These are phyloP conservation scores for Lacerta bilineata DNA, from an alignment of 2,797 vertebrate species.

Conservation along the genomic window DNA sequence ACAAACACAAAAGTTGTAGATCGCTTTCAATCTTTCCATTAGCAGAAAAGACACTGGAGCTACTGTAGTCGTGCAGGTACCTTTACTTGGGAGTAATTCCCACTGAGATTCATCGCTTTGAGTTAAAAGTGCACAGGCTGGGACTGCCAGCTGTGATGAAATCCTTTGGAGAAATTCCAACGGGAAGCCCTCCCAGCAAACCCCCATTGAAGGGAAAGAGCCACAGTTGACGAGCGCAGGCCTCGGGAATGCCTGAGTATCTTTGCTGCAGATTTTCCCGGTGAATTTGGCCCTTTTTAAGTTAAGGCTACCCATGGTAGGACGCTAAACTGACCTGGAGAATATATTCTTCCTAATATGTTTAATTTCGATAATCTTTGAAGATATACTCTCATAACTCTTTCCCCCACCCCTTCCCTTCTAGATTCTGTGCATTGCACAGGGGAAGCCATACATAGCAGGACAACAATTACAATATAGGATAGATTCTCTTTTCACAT, in stretches of 20 bases:
- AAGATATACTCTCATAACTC: not conserved
- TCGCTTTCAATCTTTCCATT: not conserved
- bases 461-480: not conserved
- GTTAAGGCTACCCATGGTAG: not conserved
- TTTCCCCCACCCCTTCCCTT: not conserved
- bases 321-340: not conserved
- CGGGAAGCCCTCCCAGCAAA: not conserved
- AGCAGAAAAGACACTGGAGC: too few relatives aligned
- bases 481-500: not conserved
- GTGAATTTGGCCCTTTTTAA: not conserved
- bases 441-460: too few relatives aligned
- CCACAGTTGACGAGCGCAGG: fast-evolving
- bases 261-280: not conserved
- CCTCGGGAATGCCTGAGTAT: too few relatives aligned
- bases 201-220: not conserved
- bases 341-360: not conserved
- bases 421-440: not conserved
- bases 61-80: not conserved
- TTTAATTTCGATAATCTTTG: not conserved
- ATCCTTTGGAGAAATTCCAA: not conserved
- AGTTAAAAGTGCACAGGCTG: not conserved
- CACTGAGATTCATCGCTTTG: not conserved
- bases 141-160: not conserved
- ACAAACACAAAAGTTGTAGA: not conserved
- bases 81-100: not conserved